Evolutionary conservation across 2,888 invertebrate genomes (phyloP).

Genomic region (Ophion ellenae): DNA sequence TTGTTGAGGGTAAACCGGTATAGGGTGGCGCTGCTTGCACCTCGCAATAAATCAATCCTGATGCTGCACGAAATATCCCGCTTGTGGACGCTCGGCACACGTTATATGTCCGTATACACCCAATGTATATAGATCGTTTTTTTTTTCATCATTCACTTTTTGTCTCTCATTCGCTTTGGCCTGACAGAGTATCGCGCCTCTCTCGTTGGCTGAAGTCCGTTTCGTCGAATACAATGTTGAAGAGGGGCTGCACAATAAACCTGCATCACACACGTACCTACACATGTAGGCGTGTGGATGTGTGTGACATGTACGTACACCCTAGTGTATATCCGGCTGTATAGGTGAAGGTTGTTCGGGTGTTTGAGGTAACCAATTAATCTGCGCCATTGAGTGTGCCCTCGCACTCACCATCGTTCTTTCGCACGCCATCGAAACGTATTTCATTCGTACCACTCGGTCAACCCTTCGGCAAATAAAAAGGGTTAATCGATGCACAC

Average conservation of each 20-base stretch:
- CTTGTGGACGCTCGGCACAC: conserved; percentile 60
- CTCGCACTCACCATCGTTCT: background rate
- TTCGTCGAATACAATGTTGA: conserved; percentile 33
- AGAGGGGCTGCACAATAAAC: background rate
- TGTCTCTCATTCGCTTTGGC: conserved; percentile 44
- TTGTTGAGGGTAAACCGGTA: conserved; percentile 68
- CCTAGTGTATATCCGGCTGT: background rate
- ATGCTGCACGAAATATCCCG: conserved; percentile 45
- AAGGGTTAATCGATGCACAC: conserved; percentile 35
- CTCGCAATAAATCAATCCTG: conserved; percentile 67
- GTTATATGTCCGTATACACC: conserved; percentile 58
- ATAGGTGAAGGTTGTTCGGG: background rate
- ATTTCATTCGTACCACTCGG: conserved; percentile 48
- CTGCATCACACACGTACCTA: background rate
- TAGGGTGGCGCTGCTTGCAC: conserved; percentile 45
- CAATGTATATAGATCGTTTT: conserved; percentile 41
- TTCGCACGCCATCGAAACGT: conserved; percentile 32
- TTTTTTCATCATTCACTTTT: conserved; percentile 30
- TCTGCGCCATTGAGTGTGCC: conserved; percentile 40
- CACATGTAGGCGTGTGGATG: background rate
- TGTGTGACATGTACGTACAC: background rate
- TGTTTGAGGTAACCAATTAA: conserved; percentile 53
- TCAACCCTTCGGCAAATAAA: conserved; percentile 39
- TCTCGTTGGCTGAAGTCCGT: conserved; percentile 21
- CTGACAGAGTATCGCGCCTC: conserved; percentile 1